These are phyloP conservation scores for Dreissena polymorpha DNA, from an alignment of 1,140 invertebrate species.

Conservation along the genomic window DNA sequence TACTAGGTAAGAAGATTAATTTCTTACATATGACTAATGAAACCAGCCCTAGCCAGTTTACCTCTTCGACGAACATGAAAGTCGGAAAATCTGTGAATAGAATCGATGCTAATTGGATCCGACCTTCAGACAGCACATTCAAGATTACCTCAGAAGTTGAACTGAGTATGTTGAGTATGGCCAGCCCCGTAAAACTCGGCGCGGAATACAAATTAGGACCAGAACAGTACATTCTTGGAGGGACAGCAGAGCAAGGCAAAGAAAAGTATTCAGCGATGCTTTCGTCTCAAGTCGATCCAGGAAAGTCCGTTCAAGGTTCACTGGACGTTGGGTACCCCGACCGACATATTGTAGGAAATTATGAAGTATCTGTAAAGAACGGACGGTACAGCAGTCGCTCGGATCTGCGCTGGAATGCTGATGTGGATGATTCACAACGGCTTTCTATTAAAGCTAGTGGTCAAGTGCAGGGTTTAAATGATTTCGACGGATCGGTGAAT, in stretches of 20 bases:
- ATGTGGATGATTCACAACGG: slow-evolving; percentile 49
- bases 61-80: slow-evolving; percentile 35
- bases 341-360: slow-evolving; percentile 49
- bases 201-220: slow-evolving; percentile 46
- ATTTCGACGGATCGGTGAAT: slow-evolving; percentile 44
- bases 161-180: not conserved
- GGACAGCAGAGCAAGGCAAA: slow-evolving; percentile 2
- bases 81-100: slow-evolving; percentile 37
- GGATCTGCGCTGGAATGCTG: slow-evolving; percentile 59
- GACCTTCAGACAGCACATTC: slow-evolving; percentile 18
- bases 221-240: slow-evolving; percentile 1
- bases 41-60: not conserved
- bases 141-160: slow-evolving; percentile 45
- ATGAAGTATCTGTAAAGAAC: slow-evolving; percentile 39
- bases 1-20: slow-evolving; percentile 22
- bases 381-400: slow-evolving; percentile 28
- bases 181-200: slow-evolving; percentile 21
- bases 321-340: slow-evolving; percentile 40
- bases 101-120: slow-evolving; percentile 21
- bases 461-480: not conserved
- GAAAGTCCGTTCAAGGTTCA: slow-evolving; percentile 4
- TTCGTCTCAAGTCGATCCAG: slow-evolving; percentile 15
- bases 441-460: slow-evolving; percentile 33
- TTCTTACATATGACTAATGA: slow-evolving; percentile 41
- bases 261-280: slow-evolving; percentile 17